Evolutionary conservation across 1,140 invertebrate species (phyloP), one percentile per base, ranked within the genome.

Genomic region (Cydia fagiglandana): DNA sequence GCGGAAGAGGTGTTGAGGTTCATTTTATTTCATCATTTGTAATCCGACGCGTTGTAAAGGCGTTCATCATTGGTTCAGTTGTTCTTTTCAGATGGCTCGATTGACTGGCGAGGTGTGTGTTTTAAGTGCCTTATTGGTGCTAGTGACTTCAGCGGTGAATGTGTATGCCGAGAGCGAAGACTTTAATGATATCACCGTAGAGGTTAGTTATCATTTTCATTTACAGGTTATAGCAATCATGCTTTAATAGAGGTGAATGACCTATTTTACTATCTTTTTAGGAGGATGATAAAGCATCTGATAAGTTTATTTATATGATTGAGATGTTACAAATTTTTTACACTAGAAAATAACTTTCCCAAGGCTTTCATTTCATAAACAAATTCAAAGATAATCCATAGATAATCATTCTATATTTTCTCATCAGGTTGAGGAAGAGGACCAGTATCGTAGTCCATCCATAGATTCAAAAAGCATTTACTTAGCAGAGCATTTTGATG

Each of bases 401-500:
- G 38, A 45, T 87, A 87, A 87, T 86, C 61, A 50, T 75, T 64
- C 73, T 34, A 80, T 53, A 53, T 56, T 45, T 47, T 53, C 24
- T 73, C 73, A 34, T 77, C 66, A 76, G 10, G 10, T 79, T 79
- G 90, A 93, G 91, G 88, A 90, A 78, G 88, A 87, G 81, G 88
- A 86, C 75, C 84, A 77, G 76, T 91, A 92, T 53, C 77, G 80
- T 4, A 89, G 85, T 80, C 96, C 96, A 41, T 83, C 90, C n/a
- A 86, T 93, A n/a, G 94, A 94, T 75, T 88, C 93, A 0, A 95
- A 92, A 38, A 94, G 94, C 83, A 94, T 95, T n/a, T 96, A 97
- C 88, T 94, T 99, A 73, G 95, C 96, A 15, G 98, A 99, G 84
- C 95, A 97, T 87, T 99, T 99, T 93, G 97, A 99, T 90, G 95